Conservation (phyloP, 2,888 invertebrate genomes). For the Anoncus sp. region DNA sequence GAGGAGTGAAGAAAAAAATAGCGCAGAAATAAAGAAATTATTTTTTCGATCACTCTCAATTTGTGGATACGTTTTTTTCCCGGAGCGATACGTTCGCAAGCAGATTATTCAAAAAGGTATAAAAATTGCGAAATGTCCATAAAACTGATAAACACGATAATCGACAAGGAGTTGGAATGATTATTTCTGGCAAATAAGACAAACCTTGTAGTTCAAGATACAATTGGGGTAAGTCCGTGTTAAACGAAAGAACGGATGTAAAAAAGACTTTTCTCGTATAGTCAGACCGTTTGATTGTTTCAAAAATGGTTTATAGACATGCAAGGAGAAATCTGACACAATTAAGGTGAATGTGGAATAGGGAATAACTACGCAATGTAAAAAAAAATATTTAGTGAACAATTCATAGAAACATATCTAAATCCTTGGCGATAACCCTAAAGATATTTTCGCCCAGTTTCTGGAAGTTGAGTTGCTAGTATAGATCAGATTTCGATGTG, state of each 20-base stretch:
- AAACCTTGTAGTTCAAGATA: background rate
- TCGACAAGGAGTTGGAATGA: background rate
- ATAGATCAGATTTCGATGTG: background rate
- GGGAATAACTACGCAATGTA: too few species aligned
- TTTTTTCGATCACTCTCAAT: background rate
- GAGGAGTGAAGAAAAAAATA: constrained; percentile 23
- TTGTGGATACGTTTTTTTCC: background rate
- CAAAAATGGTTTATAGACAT: too few species aligned
- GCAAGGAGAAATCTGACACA: too few species aligned
- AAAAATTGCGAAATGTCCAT: background rate
- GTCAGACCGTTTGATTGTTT: too few species aligned
- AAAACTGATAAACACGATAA: background rate
- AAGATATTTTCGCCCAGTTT: background rate
- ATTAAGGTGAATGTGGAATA: too few species aligned
- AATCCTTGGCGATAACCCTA: too few species aligned
- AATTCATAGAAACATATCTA: too few species aligned
- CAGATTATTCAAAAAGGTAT: background rate
- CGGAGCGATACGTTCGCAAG: background rate
- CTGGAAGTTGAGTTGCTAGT: background rate
- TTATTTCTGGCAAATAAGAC: background rate
- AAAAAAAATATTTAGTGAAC: too few species aligned
- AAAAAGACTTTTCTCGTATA: too few species aligned
- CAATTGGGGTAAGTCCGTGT: background rate
- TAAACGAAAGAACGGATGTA: background rate
- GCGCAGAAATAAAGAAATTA: constrained; percentile 1